phyloP scores from a whole-genome alignment of 2,888 invertebrate species.

The Yponomeuta cagnagella region DNA sequence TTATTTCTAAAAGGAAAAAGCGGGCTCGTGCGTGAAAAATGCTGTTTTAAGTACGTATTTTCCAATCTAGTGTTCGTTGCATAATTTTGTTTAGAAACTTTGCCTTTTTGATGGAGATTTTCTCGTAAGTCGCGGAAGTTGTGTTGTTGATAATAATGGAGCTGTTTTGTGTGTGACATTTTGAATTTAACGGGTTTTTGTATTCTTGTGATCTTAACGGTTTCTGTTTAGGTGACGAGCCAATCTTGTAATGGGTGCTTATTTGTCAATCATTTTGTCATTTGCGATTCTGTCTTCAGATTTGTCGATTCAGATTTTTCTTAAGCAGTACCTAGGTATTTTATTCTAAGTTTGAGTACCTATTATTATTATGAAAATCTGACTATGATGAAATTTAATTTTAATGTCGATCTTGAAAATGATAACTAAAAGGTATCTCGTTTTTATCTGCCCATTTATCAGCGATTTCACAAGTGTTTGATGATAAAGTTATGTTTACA shows the following conservation, averaged over 20 bases:
- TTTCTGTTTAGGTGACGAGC: neutral
- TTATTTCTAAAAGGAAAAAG: conserved; percentile 2
- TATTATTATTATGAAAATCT: neutral
- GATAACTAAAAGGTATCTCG: neutral
- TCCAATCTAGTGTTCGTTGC: conserved; percentile 21
- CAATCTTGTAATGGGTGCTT: neutral
- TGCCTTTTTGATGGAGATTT: conserved; percentile 9
- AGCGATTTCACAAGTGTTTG: neutral
- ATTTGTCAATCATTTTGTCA: conserved; percentile 2
- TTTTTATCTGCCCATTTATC: neutral
- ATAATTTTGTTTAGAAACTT: conserved; percentile 11
- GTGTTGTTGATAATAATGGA: conserved; percentile 15
- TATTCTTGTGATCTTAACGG: conserved; percentile 10
- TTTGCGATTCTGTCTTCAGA: neutral
- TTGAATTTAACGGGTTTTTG: conserved; percentile 35
- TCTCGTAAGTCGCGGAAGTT: conserved; percentile 36
- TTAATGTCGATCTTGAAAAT: neutral
- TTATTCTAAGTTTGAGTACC: no score
- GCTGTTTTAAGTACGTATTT: conserved; percentile 62
- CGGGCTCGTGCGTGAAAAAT: conserved; percentile 20
- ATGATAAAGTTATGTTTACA: neutral
- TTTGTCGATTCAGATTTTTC: neutral
- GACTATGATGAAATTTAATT: neutral
- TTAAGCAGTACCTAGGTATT: no score
- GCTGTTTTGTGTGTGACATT: conserved; percentile 29